Conservation (phyloP, 2,888 invertebrate genomes). For the Mamestra brassicae region DNA sequence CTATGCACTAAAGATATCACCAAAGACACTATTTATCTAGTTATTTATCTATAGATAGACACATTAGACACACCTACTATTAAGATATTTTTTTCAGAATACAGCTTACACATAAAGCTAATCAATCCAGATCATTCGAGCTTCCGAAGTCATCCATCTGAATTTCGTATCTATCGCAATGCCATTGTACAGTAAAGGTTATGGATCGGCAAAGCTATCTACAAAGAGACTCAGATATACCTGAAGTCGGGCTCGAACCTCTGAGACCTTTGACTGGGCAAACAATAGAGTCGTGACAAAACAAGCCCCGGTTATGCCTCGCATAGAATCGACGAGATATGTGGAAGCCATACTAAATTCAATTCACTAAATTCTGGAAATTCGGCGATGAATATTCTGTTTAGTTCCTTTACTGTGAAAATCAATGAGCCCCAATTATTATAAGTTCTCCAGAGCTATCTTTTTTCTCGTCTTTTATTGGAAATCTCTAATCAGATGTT, state of each 20-base stretch:
- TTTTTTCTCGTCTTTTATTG: too few relatives aligned
- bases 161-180: not conserved
- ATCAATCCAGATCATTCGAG: not conserved
- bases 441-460: too few relatives aligned
- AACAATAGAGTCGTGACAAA: constrained; percentile 53
- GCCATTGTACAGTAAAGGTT: not conserved
- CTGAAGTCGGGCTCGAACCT: constrained; percentile 17
- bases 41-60: too few relatives aligned
- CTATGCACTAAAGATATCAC: too few relatives aligned
- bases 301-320: constrained; percentile 27
- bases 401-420: not conserved
- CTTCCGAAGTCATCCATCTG: not conserved
- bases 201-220: constrained; percentile 27
- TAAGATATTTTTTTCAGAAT: not conserved
- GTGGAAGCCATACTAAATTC: constrained; percentile 20
- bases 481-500: too few relatives aligned
- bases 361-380: constrained; percentile 31
- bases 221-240: constrained; percentile 43
- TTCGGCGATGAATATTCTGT: constrained; percentile 12
- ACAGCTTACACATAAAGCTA: not conserved
- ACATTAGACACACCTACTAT: too few relatives aligned
- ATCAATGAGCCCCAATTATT: too few relatives aligned
- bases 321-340: constrained; percentile 13
- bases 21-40: too few relatives aligned
- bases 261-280: constrained; percentile 47